These are phyloP conservation scores for Poecilia gillii DNA, from an alignment of 2,797 vertebrate species.

Conservation along the genomic window DNA sequence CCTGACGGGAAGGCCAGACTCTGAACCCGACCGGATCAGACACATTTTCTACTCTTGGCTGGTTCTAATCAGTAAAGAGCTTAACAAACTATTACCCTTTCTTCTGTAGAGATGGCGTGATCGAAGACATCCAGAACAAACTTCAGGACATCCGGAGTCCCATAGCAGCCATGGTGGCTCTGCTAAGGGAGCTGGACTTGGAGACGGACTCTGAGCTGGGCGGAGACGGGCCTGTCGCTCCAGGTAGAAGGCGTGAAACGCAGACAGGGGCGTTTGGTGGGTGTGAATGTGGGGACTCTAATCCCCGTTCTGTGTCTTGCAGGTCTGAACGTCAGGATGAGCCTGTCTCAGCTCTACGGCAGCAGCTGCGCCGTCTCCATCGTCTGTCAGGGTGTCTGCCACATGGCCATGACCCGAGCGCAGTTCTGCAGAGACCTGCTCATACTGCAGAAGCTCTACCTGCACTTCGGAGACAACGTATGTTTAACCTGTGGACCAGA, in stretches of 20 bases:
- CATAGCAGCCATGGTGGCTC: conserved; percentile 81
- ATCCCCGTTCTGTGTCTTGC: conserved; percentile 25
- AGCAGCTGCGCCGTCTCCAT: conserved; percentile 79
- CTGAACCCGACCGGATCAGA: background rate
- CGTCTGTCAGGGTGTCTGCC: conserved; percentile 84
- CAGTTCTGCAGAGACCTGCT: conserved; percentile 92
- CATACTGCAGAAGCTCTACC: conserved; percentile 90
- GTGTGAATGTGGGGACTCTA: no score
- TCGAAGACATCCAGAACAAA: conserved; percentile 91
- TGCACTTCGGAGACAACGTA: conserved; percentile 87
- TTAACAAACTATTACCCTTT: background rate
- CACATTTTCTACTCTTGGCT: background rate
- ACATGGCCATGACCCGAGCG: conserved; percentile 85
- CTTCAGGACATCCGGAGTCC: conserved; percentile 92
- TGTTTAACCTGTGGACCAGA: conserved; percentile 22
- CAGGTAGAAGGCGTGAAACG: conserved; percentile 37
- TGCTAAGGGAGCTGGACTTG: conserved; percentile 93
- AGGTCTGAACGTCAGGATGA: conserved; percentile 84
- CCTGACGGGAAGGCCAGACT: background rate
- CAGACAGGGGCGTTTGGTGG: background rate
- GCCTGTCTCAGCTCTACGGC: conserved; percentile 88
- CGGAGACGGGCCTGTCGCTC: conserved; percentile 23
- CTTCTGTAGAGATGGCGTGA: conserved; percentile 81
- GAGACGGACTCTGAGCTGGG: conserved; percentile 86
- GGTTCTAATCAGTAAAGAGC: background rate